Conservation (phyloP, 2,113 vertebrate species). For the Fregetta grallaria region DNA sequence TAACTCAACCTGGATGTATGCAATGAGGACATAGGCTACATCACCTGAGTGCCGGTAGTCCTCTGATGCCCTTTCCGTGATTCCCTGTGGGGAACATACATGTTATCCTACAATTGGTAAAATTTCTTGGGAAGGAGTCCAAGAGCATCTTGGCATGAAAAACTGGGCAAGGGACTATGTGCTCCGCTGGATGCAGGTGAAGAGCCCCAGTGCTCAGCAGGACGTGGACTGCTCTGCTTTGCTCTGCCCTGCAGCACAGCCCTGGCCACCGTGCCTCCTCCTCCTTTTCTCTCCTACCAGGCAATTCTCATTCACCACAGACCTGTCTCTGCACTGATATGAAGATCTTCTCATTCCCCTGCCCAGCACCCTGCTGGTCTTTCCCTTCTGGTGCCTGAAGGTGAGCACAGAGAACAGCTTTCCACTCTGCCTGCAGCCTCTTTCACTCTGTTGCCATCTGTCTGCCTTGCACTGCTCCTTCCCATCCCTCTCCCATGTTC, state of each 20-base stretch:
- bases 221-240: rapidly evolving
- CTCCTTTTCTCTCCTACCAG: not conserved
- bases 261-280: not conserved
- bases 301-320: not conserved
- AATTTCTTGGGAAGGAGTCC: not conserved
- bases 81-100: not conserved
- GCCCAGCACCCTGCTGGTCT: not conserved
- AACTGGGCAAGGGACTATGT: not conserved
- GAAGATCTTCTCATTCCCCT: not conserved
- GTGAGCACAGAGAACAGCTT: not conserved
- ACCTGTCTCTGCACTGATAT: not conserved
- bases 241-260: not conserved
- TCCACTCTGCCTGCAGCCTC: not conserved
- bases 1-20: not conserved
- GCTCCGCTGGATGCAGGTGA: not conserved
- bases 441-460: not conserved
- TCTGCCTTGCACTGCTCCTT: not conserved
- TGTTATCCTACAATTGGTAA: rapidly evolving
- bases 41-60: not conserved
- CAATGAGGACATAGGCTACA: not conserved
- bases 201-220: rapidly evolving
- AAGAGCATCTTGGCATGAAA: not conserved
- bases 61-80: not conserved
- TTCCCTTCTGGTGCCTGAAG: not conserved
- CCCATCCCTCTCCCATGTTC: not conserved